These are phyloP conservation scores for Hetaerina titia DNA, from an alignment of 2,888 invertebrate species.

Conservation along the genomic window DNA sequence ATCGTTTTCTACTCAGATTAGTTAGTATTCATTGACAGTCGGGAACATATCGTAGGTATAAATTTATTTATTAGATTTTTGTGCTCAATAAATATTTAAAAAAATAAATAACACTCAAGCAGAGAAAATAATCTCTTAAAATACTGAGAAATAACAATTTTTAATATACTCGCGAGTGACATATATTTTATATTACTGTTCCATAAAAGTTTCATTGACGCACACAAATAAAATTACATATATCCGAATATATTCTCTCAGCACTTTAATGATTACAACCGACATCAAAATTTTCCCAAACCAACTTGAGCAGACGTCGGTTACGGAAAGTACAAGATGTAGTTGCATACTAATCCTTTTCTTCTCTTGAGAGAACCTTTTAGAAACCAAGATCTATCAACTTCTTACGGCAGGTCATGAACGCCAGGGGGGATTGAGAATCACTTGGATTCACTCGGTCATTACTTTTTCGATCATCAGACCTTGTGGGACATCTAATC, in stretches of 20 bases:
- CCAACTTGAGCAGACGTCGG: neutral
- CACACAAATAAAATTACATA: neutral
- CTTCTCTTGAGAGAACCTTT: neutral
- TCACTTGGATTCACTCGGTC: neutral
- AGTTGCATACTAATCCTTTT: neutral
- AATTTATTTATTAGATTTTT: neutral
- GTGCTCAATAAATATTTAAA: neutral
- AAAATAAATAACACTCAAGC: neutral
- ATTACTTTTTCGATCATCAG: neutral
- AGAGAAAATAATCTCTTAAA: neutral
- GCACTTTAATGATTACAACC: neutral
- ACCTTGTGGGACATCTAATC: neutral
- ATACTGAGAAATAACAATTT: neutral
- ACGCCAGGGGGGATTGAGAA: neutral
- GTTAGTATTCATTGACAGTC: neutral
- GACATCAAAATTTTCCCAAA: neutral
- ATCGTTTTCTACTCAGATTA: neutral
- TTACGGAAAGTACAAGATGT: neutral
- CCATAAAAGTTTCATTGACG: neutral
- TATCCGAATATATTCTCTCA: neutral
- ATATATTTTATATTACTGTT: neutral
- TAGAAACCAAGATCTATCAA: neutral
- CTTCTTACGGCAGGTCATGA: neutral
- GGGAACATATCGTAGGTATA: neutral
- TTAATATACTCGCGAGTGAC: neutral